Conservation (phyloP, 2,888 invertebrate genomes). For the Hypomecis atomaria region DNA sequence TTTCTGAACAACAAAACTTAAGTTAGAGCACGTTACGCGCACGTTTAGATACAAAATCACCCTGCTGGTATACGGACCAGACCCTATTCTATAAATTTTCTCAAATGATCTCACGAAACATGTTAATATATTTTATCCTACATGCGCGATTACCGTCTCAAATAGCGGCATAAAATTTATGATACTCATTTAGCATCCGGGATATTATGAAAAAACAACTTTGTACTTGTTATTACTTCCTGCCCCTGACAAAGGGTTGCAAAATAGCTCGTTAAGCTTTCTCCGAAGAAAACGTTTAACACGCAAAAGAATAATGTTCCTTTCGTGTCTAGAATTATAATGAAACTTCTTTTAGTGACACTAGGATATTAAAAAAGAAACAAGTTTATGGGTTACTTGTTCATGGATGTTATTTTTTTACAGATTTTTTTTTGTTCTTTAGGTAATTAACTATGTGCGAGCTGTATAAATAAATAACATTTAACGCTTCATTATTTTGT, state of each 20-base stretch:
- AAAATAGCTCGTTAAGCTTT: conserved; percentile 23
- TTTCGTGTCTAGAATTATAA: conserved; percentile 11
- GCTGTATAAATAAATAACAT: no score
- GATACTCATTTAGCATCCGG: conserved; percentile 16
- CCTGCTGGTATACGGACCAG: not conserved
- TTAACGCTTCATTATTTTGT: no score
- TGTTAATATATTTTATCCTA: conserved; percentile 8
- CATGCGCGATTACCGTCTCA: conserved; percentile 23
- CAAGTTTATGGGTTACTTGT: not conserved
- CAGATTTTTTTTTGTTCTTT: no score
- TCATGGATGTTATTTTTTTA: no score
- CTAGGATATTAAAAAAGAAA: not conserved
- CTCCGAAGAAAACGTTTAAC: conserved; percentile 28
- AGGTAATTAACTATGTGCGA: no score
- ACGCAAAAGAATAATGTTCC: conserved; percentile 24
- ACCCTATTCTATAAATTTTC: not conserved
- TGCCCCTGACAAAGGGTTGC: conserved; percentile 26
- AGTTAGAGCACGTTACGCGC: no score
- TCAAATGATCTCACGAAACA: not conserved
- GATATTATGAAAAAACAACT: conserved; percentile 23
- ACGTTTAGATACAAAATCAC: no score
- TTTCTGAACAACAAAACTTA: no score
- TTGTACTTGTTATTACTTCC: conserved; percentile 25
- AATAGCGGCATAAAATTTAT: conserved; percentile 23
- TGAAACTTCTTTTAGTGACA: conserved; percentile 11